phyloP scores from a whole-genome alignment of 2,113 vertebrate species.

The Numida meleagris region DNA sequence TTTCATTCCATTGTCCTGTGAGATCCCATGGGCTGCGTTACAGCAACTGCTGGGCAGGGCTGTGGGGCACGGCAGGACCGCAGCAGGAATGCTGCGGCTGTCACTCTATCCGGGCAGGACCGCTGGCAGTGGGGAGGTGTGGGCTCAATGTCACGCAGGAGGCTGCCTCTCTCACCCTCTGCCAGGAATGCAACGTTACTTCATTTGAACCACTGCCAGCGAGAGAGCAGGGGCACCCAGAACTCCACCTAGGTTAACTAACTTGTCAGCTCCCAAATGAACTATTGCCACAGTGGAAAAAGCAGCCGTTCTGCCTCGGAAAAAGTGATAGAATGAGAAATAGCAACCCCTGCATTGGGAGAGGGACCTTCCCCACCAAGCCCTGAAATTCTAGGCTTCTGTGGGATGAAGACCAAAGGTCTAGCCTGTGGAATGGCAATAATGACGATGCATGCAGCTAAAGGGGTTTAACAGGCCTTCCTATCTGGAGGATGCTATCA shows the following conservation, averaged over 20 bases:
- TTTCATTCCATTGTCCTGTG: constrained; percentile 29
- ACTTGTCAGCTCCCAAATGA: not conserved
- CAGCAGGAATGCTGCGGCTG: constrained; percentile 17
- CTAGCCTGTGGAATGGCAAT: not conserved
- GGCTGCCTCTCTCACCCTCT: not conserved
- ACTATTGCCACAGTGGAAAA: not conserved
- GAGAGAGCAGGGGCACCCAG: not conserved
- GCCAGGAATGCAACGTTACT: not conserved
- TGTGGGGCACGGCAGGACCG: not conserved
- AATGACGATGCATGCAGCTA: constrained; percentile 21
- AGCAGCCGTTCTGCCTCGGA: not conserved
- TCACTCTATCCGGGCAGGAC: not conserved
- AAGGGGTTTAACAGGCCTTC: constrained; percentile 18
- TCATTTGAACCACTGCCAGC: not conserved
- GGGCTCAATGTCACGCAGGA: not conserved
- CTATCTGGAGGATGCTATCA: constrained; percentile 31
- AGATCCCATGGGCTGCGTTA: not conserved
- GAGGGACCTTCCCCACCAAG: not conserved
- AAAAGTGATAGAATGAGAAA: not conserved
- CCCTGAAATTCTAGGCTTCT: not conserved
- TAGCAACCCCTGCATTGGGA: not conserved
- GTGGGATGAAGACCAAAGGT: not conserved
- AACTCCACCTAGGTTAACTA: not conserved
- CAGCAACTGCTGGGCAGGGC: constrained; percentile 52
- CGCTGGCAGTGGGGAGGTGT: not conserved